A percentile compares a stretch with the other conserved stretches of the same genome.
phyloP scores from a whole-genome alignment of 2,797 vertebrate genomes.

The Hirundo rustica region DNA sequence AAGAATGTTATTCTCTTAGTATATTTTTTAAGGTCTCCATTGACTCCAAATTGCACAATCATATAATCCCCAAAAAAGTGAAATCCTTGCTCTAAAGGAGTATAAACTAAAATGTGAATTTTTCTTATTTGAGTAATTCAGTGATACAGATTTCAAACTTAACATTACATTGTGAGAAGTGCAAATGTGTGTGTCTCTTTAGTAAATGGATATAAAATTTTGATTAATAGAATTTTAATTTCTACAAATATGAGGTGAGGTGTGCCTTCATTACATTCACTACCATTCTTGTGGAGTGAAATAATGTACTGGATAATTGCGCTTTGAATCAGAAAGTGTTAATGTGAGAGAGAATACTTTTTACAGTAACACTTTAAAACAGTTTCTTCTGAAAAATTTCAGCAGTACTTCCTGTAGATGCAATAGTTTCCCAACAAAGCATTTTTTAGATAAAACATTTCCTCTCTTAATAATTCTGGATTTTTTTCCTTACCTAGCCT shows the following conservation, averaged over 20 bases:
- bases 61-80: fast-evolving
- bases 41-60: neutral
- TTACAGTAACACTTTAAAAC: neutral
- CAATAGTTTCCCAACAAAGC: neutral
- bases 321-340: neutral
- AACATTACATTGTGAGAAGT: neutral
- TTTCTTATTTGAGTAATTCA: neutral
- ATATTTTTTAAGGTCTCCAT: neutral
- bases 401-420: neutral
- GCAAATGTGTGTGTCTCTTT: neutral
- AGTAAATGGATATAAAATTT: neutral
- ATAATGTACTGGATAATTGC: neutral
- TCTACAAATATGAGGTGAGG: neutral
- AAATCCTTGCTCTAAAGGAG: neutral
- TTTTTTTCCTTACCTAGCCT: neutral
- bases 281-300: neutral
- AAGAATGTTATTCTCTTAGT: neutral
- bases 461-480: neutral
- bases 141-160: neutral
- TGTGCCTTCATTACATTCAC: neutral
- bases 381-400: neutral
- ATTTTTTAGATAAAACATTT: neutral
- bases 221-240: neutral
- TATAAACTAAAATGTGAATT: neutral
- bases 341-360: neutral